Conservation (phyloP, 2,888 invertebrate genomes). For the Chydorus sphaericus region DNA sequence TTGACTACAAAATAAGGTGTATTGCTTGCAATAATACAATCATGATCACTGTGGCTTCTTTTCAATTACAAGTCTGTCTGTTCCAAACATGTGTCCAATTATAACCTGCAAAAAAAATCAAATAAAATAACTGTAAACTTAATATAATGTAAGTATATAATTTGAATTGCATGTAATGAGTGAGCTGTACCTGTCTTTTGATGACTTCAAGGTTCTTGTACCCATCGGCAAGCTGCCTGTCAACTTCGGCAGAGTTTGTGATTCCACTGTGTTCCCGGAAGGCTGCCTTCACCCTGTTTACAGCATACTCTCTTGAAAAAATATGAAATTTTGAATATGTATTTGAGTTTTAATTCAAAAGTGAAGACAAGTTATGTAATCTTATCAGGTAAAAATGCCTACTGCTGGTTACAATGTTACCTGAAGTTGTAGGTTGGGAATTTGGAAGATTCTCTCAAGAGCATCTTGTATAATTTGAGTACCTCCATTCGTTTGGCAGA, state of each 20-base stretch:
- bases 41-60: background rate
- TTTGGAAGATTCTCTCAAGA: slow-evolving; percentile 2
- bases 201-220: background rate
- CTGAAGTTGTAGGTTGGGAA: slow-evolving; percentile 9
- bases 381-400: background rate
- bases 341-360: background rate
- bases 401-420: no score
- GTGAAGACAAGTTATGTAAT: no score
- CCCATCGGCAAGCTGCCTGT: background rate
- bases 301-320: slow-evolving; percentile 1
- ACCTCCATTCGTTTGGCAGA: background rate
- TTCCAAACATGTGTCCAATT: slow-evolving; percentile 3
- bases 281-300: background rate
- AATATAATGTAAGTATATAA: background rate
- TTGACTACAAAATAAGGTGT: no score
- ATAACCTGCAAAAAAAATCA: background rate
- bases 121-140: background rate
- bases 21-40: background rate
- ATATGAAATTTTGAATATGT: background rate
- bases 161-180: background rate
- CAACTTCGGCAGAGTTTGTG: background rate
- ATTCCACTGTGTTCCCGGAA: slow-evolving; percentile 1
- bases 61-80: slow-evolving; percentile 4
- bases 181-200: background rate
- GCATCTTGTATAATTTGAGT: background rate